Base-by-base conservation (phyloP, 2,797 vertebrate genomes). In the Chelidonichthys spinosus region DNA sequence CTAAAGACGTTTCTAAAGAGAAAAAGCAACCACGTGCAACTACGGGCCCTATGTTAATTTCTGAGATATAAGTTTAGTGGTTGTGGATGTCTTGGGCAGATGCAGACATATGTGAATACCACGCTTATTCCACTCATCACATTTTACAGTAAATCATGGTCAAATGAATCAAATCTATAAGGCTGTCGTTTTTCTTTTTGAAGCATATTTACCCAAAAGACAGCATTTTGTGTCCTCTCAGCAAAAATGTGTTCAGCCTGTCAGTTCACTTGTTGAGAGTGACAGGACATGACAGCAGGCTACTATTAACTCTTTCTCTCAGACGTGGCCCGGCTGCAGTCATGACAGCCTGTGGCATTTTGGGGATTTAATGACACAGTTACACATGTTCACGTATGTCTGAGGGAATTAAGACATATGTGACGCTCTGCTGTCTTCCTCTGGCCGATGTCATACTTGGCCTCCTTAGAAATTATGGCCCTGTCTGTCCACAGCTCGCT, bases 301-400 rank as follows among this genome's bases (percentile, higher is more conserved):
- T 64, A 32, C 82, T 65, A 63, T 87, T 76, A 79, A 78, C 70
- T 72, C 77, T 52, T 60, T 58, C 63, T 59, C 46, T 72, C 76
- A 76, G 69, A 71, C 79, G 11, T 6, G 62, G 52, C 36, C 65
- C 66, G 9, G 33, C 72, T 74, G 76, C 50, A 77, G 61, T 87
- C 77, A 69, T 86, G 87, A 82, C 84, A 85, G 71, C 61, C 79
- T 63, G 70, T 75, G 81, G 85, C 79, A 82, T 88, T 87, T 78
- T 52, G 74, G 74, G 72, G 83, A 89, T 87, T 74, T 86, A 79
- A 86, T 89, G 79, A 90, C 84, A 84, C 73, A 77, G 72, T 85
- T 90, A 85, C 92, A 92, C 87, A 78, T 91, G 92, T 91, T 90
- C 91, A 86, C 85, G 79, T 89, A 81, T 82, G 89, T 93, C 92